Evolutionary conservation across 2,888 invertebrate species (phyloP), one percentile per base, ranked within the genome.

Genomic region (Isotomurus palustris): DNA sequence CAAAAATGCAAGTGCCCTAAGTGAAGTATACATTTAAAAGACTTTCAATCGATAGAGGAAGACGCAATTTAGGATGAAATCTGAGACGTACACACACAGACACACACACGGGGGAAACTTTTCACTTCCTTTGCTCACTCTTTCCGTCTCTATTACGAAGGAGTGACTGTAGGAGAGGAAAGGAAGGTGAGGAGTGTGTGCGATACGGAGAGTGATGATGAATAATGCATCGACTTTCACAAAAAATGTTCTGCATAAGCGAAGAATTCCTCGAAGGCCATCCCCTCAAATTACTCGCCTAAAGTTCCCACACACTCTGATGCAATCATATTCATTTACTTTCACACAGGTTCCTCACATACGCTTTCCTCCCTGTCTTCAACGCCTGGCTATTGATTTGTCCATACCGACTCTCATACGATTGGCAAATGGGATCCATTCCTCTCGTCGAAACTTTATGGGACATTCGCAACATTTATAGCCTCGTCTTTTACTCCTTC

Each of bases 391-490:
- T 91, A 60, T 77, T 91, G 22, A 76, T 91, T 51, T 87, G 84
- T 67, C 90, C 91, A 0, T 81, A 82, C 72, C 82, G 82, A 2
- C 79, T 91, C 41, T 86, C 87, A 69, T 90, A 91, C 73, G 91
- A 91, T 75, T 91, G 91, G 91, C 90, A 91, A 78, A 87, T 88
- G 85, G 88, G 88, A 12, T 89, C 88, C n/a, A 83, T 91, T 60
- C 88, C 89, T 25, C 78, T 90, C 60, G 80, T 91, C 67, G 72
- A 74, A 14, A 82, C 83, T 40, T 75, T 84, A 17, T 80, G 81
- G 71, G 91, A 91, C 74, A 78, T 79, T 1, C 78, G 90, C 70
- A 90, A 89, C 75, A 73, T 88, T 56, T 81, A 85, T 57, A 86
- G 89, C 0, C 81, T 83, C 67, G 79, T 84, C 19, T 84, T 87